Percentiles rank a stretch among this genome's conserved stretches.
Evolutionary conservation across 2,888 invertebrate genomes (phyloP).

Genomic region (Theretra japonica): DNA sequence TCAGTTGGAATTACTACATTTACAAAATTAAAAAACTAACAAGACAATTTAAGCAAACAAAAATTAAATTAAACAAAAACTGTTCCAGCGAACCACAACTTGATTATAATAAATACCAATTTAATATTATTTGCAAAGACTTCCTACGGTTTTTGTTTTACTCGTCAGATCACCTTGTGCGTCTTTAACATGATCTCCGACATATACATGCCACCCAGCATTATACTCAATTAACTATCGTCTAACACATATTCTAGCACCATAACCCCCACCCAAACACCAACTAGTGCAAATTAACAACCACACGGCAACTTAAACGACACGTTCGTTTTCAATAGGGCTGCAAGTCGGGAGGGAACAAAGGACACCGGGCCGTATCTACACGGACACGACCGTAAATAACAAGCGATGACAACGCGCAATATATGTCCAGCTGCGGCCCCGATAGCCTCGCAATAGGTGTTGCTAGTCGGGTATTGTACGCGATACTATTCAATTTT

Average conservation of each 20-base stretch:
- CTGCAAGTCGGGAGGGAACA: constrained; percentile 35
- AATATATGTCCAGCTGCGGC: constrained; percentile 47
- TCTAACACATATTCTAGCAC: too few relatives aligned
- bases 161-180: too few relatives aligned
- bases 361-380: constrained; percentile 45
- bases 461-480: not conserved
- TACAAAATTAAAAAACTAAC: too few relatives aligned
- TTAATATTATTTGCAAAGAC: too few relatives aligned
- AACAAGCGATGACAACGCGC: constrained; percentile 54
- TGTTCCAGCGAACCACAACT: not conserved
- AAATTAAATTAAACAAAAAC: not conserved
- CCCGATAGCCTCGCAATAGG: not conserved
- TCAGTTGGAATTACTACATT: too few relatives aligned
- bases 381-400: constrained; percentile 56
- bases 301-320: constrained; percentile 9
- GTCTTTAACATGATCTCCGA: too few relatives aligned
- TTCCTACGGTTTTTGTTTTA: too few relatives aligned
- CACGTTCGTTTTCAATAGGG: constrained; percentile 20
- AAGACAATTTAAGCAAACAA: too few relatives aligned
- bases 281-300: not conserved
- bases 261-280: not conserved
- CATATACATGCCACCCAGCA: too few relatives aligned
- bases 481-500: constrained; percentile 14
- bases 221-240: too few relatives aligned
- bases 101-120: too few relatives aligned